Percentiles rank a stretch among this genome's conserved stretches.
These are phyloP conservation scores for Philypnodon macrostomus DNA, from an alignment of 2,797 vertebrate genomes.

Conservation along the genomic window DNA sequence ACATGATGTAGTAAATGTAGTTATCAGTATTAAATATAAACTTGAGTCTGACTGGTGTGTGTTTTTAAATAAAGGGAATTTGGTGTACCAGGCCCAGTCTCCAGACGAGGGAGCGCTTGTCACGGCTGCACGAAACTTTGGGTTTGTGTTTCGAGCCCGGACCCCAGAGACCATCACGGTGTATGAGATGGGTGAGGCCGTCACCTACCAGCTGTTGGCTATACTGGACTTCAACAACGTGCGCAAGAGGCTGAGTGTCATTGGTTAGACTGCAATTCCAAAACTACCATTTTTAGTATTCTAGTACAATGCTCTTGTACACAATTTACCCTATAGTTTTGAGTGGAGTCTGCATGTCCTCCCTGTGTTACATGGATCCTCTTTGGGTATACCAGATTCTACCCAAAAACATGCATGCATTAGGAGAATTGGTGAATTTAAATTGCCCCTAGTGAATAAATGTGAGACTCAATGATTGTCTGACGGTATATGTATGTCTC, in stretches of 20 bases:
- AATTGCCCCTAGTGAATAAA: no score
- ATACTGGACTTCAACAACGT: slow-evolving; percentile 94
- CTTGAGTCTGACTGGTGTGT: slow-evolving; percentile 15
- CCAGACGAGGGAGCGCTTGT: slow-evolving; percentile 90
- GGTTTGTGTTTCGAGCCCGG: slow-evolving; percentile 87
- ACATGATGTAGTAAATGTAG: neutral
- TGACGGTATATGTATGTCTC: neutral
- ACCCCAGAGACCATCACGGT: slow-evolving; percentile 87
- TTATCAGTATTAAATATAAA: no score
- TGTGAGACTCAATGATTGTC: no score
- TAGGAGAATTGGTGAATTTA: no score
- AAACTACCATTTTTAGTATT: slow-evolving; percentile 19
- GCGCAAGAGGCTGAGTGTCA: slow-evolving; percentile 94
- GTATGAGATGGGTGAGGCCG: slow-evolving; percentile 79
- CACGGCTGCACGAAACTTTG: slow-evolving; percentile 88
- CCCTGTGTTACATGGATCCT: no score
- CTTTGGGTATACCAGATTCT: no score
- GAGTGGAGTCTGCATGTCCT: no score
- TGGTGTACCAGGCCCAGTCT: slow-evolving; percentile 91
- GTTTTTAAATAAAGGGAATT: slow-evolving; percentile 76
- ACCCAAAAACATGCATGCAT: no score
- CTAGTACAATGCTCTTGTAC: neutral
- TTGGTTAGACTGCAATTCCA: slow-evolving; percentile 77
- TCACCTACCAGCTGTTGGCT: slow-evolving; percentile 88
- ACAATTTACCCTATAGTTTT: no score